phyloP scores from a whole-genome alignment of 1,140 invertebrate genomes.

The Oscheius sp. region DNA sequence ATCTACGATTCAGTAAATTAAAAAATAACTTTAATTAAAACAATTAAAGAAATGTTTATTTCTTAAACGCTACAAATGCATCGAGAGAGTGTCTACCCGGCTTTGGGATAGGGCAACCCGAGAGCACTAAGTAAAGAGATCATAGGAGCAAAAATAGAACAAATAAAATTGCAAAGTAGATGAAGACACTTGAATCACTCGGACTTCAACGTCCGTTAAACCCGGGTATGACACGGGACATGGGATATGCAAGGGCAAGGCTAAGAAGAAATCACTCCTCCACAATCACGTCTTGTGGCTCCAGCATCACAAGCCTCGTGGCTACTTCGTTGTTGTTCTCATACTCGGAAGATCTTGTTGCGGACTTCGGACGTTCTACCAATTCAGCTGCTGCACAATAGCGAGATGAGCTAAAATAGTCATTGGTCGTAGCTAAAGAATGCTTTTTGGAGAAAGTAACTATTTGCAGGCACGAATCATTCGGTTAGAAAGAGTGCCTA shows the following conservation, averaged over 20 bases:
- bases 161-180: not conserved
- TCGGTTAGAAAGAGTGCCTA: too few relatives aligned
- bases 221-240: too few relatives aligned
- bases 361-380: not conserved
- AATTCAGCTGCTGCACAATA: not conserved
- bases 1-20: too few relatives aligned
- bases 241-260: too few relatives aligned
- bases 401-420: not conserved
- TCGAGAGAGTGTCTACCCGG: too few relatives aligned
- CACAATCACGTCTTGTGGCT: not conserved
- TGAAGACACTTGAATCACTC: not conserved
- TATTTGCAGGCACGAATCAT: too few relatives aligned
- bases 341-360: not conserved
- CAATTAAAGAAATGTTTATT: too few relatives aligned
- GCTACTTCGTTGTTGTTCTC: not conserved
- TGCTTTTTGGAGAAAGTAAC: too few relatives aligned
- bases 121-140: not conserved
- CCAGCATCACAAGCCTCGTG: not conserved
- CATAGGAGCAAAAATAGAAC: not conserved
- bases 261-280: not conserved
- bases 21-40: too few relatives aligned
- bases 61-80: too few relatives aligned
- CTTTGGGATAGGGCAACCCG: not conserved
- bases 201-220: not conserved
- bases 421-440: too few relatives aligned